Evolutionary conservation across 2,888 invertebrate species (phyloP).

Genomic region (Melieria omissa): DNA sequence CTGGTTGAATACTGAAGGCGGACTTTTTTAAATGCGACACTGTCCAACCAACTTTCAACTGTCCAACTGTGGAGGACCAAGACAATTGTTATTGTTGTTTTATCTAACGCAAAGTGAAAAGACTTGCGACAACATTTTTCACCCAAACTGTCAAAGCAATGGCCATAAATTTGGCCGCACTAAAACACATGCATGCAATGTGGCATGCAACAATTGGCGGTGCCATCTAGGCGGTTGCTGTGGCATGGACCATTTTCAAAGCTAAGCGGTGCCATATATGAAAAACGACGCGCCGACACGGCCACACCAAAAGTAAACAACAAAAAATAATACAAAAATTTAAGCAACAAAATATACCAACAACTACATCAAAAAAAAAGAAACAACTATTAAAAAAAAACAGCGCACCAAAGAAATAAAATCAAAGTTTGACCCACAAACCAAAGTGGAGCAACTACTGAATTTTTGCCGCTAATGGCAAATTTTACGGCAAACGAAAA

Average conservation of each 20-base stretch:
- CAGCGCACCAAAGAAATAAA: neutral
- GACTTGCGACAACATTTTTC: too few species aligned
- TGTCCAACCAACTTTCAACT: too few species aligned
- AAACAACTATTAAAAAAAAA: too few species aligned
- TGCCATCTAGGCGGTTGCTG: conserved; percentile 11
- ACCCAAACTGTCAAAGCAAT: too few species aligned
- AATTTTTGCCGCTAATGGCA: neutral
- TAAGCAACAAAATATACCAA: too few species aligned
- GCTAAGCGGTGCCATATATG: conserved; percentile 28
- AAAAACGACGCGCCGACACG: conserved; percentile 30
- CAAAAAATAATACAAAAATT: conserved; percentile 16
- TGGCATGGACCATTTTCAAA: neutral
- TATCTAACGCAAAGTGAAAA: too few species aligned
- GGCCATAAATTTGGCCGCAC: too few species aligned
- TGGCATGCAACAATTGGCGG: conserved; percentile 12
- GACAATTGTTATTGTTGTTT: too few species aligned
- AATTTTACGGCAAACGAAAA: neutral
- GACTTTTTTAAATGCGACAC: too few species aligned
- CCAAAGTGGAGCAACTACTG: conserved; percentile 26
- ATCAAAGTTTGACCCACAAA: conserved; percentile 26
- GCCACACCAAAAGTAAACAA: conserved; percentile 7
- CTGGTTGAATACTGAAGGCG: too few species aligned
- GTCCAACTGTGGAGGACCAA: too few species aligned
- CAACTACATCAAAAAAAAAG: too few species aligned
- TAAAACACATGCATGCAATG: neutral